Evolutionary conservation across 1,140 invertebrate genomes (phyloP).

Genomic region (Eueides isabella): DNA sequence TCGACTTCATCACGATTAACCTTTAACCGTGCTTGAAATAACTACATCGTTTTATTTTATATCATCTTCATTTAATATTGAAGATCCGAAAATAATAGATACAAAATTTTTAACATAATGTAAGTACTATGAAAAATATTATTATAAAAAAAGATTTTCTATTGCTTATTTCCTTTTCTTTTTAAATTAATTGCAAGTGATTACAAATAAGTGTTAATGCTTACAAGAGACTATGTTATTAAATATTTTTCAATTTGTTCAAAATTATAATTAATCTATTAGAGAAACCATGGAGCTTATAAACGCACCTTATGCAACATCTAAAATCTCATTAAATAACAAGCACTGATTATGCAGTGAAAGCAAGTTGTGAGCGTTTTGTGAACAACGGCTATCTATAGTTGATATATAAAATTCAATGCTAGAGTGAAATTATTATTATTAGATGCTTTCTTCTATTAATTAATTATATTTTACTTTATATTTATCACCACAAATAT

Average conservation of each 20-base stretch:
- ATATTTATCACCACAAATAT: not conserved
- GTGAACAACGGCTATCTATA: not conserved
- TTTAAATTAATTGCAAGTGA: not conserved
- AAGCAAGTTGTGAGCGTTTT: slow-evolving; percentile 46
- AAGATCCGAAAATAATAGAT: slow-evolving; percentile 19
- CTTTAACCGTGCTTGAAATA: slow-evolving; percentile 51
- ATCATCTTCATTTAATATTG: slow-evolving; percentile 20
- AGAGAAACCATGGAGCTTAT: slow-evolving; percentile 2
- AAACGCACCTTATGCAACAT: slow-evolving; percentile 37
- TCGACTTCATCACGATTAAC: slow-evolving; percentile 47
- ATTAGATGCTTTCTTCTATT: not conserved
- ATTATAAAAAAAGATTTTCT: too few relatives aligned
- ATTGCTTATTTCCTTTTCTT: too few relatives aligned
- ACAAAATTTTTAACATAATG: slow-evolving; percentile 6
- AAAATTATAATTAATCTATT: not conserved
- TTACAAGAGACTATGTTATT: too few relatives aligned
- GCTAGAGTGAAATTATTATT: not conserved
- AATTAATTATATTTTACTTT: not conserved
- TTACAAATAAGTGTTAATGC: not conserved
- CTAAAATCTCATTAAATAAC: slow-evolving; percentile 60
- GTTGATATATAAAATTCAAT: not conserved
- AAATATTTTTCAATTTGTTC: rapidly evolving
- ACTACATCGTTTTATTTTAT: slow-evolving; percentile 11
- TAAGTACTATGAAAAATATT: too few relatives aligned
- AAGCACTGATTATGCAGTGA: slow-evolving; percentile 52